phyloP scores from a whole-genome alignment of 2,888 invertebrate genomes.

The Furcula furcula region DNA sequence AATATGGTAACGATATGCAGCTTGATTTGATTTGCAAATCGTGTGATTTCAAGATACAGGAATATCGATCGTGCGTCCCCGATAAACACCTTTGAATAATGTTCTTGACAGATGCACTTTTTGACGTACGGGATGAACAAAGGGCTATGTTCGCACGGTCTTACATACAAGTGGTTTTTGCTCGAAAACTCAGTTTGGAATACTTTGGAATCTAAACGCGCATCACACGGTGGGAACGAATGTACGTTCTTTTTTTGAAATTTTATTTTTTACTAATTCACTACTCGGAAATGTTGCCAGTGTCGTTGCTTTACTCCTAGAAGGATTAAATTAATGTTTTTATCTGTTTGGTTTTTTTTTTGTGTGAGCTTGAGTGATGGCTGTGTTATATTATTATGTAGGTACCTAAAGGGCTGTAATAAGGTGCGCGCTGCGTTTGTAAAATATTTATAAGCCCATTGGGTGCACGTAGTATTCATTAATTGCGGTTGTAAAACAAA shows the following conservation, averaged over 20 bases:
- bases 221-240: conserved; percentile 62
- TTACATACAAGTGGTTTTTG: conserved; percentile 63
- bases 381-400: too few species aligned
- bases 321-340: too few species aligned
- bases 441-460: too few species aligned
- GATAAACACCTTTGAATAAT: conserved; percentile 49
- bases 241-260: conserved; percentile 37
- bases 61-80: conserved; percentile 13
- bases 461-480: too few species aligned
- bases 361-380: too few species aligned
- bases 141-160: conserved; percentile 70
- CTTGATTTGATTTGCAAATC: not conserved
- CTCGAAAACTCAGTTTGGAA: conserved; percentile 53
- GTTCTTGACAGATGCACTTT: conserved; percentile 63
- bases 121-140: conserved; percentile 57
- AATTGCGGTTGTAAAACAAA: too few species aligned
- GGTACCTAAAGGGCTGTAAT: too few species aligned
- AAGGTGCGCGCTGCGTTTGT: too few species aligned
- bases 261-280: conserved; percentile 23
- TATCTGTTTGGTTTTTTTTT: too few species aligned
- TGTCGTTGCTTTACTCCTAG: too few species aligned
- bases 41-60: not conserved
- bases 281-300: conserved; percentile 28
- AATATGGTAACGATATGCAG: not conserved
- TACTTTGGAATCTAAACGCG: conserved; percentile 66